phyloP scores from a whole-genome alignment of 2,888 invertebrate species.

The Slavum lentiscoides region DNA sequence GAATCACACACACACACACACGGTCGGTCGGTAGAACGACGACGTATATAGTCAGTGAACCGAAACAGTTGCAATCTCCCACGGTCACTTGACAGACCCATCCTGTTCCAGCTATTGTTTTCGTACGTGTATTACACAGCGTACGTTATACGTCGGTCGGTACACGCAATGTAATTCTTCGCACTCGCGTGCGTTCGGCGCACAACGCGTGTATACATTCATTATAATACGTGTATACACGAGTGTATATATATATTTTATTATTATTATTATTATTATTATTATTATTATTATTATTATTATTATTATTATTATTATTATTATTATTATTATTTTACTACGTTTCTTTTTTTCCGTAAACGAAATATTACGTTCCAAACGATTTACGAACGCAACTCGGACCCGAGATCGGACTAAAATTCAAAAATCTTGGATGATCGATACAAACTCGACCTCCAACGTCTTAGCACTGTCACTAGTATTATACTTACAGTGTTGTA shows the following conservation, averaged over 20 bases:
- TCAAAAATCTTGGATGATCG: too few relatives aligned
- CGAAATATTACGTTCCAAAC: too few relatives aligned
- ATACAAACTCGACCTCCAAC: too few relatives aligned
- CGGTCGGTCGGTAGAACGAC: constrained; percentile 32
- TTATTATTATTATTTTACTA: too few relatives aligned
- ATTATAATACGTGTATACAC: background rate
- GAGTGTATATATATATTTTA: background rate
- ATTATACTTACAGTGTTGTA: too few relatives aligned
- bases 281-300: background rate
- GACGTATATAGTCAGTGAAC: constrained; percentile 43
- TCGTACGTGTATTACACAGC: constrained; percentile 4
- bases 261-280: background rate
- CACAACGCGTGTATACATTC: constrained; percentile 5
- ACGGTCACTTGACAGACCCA: constrained; percentile 54
- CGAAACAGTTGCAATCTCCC: constrained; percentile 53
- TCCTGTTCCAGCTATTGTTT: constrained; percentile 52
- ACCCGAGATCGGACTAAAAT: too few relatives aligned
- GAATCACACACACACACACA: constrained; percentile 22
- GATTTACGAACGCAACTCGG: too few relatives aligned
- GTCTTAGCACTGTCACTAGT: too few relatives aligned
- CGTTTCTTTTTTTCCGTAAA: too few relatives aligned
- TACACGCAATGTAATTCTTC: constrained; percentile 31
- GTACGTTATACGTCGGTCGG: constrained; percentile 9
- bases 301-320: background rate
- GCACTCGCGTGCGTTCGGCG: constrained; percentile 21